A percentile compares a stretch with the other conserved stretches of the same genome.
Evolutionary conservation across 2,888 invertebrate genomes (phyloP).

Genomic region (Eulithis prunata): DNA sequence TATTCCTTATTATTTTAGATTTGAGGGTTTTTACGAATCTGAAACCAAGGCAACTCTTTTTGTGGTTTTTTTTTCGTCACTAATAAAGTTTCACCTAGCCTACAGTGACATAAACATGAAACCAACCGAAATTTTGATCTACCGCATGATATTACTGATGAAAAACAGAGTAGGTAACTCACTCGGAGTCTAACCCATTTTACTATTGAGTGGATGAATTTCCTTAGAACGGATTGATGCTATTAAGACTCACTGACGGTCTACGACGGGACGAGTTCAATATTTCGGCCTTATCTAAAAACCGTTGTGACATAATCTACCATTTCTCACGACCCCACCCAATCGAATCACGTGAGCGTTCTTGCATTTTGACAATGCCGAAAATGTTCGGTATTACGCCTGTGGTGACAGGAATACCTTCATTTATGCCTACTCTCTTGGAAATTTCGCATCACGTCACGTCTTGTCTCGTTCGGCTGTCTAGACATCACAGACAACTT

Average conservation of each 20-base stretch:
- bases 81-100: too few species aligned
- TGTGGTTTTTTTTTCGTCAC: too few species aligned
- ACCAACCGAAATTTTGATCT: too few species aligned
- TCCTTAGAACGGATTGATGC: neutral
- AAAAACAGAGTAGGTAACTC: too few species aligned
- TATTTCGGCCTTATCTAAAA: slow-evolving; percentile 1
- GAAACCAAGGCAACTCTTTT: too few species aligned
- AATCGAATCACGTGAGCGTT: slow-evolving; percentile 6
- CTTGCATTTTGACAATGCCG: slow-evolving; percentile 18
- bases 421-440: slow-evolving; percentile 40
- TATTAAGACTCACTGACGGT: too few species aligned
- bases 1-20: too few species aligned
- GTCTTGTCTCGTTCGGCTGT: slow-evolving; percentile 70
- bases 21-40: too few species aligned
- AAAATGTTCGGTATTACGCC: slow-evolving; percentile 14
- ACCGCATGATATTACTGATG: too few species aligned
- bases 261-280: neutral
- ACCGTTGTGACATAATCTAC: neutral
- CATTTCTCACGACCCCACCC: slow-evolving; percentile 6
- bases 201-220: neutral
- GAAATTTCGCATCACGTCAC: slow-evolving; percentile 64
- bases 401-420: slow-evolving; percentile 22
- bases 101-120: too few species aligned
- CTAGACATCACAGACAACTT: slow-evolving; percentile 72
- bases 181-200: neutral